Percentiles rank a stretch among this genome's conserved stretches.
phyloP scores from a whole-genome alignment of 2,113 vertebrate species.

The Puma concolor region DNA sequence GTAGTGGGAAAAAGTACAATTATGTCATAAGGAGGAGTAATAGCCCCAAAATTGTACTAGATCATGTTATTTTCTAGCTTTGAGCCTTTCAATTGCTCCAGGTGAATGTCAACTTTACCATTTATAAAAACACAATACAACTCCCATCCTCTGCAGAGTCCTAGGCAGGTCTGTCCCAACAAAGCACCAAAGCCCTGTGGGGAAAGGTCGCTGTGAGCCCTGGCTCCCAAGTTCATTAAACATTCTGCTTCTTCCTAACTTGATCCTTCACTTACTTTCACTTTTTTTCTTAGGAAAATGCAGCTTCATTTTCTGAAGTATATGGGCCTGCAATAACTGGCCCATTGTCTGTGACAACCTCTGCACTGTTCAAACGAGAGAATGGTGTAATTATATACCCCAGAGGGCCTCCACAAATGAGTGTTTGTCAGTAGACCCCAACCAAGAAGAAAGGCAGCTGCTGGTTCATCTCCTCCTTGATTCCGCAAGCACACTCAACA shows the following conservation, averaged over 20 bases:
- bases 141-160: neutral
- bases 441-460: neutral
- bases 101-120: neutral
- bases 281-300: neutral
- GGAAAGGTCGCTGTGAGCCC: neutral
- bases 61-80: neutral
- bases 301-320: neutral
- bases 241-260: neutral
- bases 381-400: neutral
- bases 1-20: neutral
- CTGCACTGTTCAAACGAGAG: neutral
- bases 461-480: neutral
- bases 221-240: neutral
- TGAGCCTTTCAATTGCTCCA: slow-evolving; percentile 4
- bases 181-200: neutral
- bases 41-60: neutral
- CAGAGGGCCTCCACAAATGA: neutral
- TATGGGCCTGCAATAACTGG: neutral
- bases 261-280: slow-evolving; percentile 16
- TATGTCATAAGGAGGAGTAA: neutral
- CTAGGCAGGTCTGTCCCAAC: neutral
- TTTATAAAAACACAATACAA: neutral
- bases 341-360: neutral
- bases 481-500: neutral
- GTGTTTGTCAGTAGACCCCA: slow-evolving; percentile 12